A percentile compares a stretch with the other conserved stretches of the same genome.
Evolutionary conservation across 1,140 invertebrate genomes (phyloP).

Genomic region (Hermatobates lingyangjiaoensis): DNA sequence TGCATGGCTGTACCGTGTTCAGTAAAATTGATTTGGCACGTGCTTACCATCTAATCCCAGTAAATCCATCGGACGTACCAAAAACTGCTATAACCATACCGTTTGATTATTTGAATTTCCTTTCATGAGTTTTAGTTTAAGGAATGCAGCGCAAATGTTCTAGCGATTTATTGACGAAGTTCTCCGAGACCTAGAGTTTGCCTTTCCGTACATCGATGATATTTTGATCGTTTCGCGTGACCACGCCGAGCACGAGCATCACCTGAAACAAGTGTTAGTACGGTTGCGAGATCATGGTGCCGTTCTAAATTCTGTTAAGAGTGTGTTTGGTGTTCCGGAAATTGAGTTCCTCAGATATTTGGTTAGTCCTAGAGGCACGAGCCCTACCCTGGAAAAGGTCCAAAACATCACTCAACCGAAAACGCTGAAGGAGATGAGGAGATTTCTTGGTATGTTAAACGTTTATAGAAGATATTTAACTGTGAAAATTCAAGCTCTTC

Average conservation of each 20-base stretch:
- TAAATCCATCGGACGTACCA: slow-evolving; percentile 19
- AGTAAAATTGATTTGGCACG: slow-evolving; percentile 26
- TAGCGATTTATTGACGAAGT: slow-evolving; percentile 23
- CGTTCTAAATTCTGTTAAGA: slow-evolving; percentile 12
- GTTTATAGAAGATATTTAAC: slow-evolving; percentile 8
- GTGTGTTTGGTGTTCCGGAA: slow-evolving; percentile 2
- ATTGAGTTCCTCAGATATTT: slow-evolving; percentile 18
- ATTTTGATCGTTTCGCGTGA: slow-evolving; percentile 22
- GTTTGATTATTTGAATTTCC: slow-evolving; percentile 22
- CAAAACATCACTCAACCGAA: slow-evolving; percentile 5
- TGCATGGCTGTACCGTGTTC: slow-evolving; percentile 23
- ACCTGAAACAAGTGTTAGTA: slow-evolving; percentile 22
- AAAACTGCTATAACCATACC: slow-evolving; percentile 23
- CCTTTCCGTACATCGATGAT: slow-evolving; percentile 27
- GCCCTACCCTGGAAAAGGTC: slow-evolving; percentile 17
- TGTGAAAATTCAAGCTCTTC: slow-evolving; percentile 1
- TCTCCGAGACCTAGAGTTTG: slow-evolving; percentile 19
- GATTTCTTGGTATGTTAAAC: slow-evolving; percentile 11
- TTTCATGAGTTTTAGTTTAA: slow-evolving; percentile 23
- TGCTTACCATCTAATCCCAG: slow-evolving; percentile 25
- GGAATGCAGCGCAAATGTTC: slow-evolving; percentile 25
- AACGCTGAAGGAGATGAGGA: slow-evolving; percentile 8
- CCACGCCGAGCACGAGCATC: slow-evolving; percentile 21
- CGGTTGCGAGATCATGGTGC: slow-evolving; percentile 18
- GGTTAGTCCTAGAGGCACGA: slow-evolving; percentile 19